phyloP scores from a whole-genome alignment of 1,140 invertebrate genomes.

The Epicauta chinensis region DNA sequence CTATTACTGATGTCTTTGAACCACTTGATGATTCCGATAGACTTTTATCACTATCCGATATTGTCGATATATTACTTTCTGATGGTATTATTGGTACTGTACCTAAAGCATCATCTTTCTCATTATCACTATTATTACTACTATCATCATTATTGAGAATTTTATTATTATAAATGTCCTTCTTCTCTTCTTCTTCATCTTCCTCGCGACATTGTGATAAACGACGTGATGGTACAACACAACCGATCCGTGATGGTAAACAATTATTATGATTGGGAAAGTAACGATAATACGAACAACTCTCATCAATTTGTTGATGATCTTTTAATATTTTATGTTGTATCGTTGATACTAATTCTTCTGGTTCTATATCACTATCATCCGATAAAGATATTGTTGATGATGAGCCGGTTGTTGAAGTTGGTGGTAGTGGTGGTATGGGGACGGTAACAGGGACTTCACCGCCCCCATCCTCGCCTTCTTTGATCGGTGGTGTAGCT shows the following conservation, averaged over 20 bases:
- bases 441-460: not conserved
- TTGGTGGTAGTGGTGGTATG: not conserved
- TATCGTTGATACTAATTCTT: constrained; percentile 57
- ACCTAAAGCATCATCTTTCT: not conserved
- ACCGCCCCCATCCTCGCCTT: constrained; percentile 1
- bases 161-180: constrained; percentile 27
- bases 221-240: constrained; percentile 47
- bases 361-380: constrained; percentile 55
- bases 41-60: constrained; percentile 35
- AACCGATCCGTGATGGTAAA: constrained; percentile 30
- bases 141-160: not conserved
- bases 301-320: constrained; percentile 51
- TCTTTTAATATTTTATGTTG: constrained; percentile 51
- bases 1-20: constrained; percentile 39
- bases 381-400: constrained; percentile 35
- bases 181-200: constrained; percentile 67
- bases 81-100: constrained; percentile 14
- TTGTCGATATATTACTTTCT: constrained; percentile 35
- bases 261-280: constrained; percentile 63
- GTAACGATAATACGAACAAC: constrained; percentile 60
- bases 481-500: constrained; percentile 11
- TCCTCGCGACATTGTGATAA: constrained; percentile 75
- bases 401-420: constrained; percentile 9
- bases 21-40: constrained; percentile 36
- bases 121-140: no score